Evolutionary conservation across 2,797 vertebrate genomes (phyloP).

Genomic region (Pitangus sulphuratus): DNA sequence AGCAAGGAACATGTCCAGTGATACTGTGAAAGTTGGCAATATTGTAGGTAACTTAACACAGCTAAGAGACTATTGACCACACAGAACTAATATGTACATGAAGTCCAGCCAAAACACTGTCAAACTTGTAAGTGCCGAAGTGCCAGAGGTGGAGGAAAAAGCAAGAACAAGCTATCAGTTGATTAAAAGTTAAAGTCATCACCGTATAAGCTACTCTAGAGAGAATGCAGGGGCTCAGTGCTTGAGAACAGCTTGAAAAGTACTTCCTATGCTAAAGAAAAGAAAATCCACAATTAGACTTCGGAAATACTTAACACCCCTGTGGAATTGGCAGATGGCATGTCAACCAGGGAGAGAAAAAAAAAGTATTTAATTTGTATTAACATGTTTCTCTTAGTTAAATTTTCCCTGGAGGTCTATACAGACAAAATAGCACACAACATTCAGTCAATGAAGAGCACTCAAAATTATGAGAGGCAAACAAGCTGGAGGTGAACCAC

Average conservation of each 20-base stretch:
- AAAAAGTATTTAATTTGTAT: not conserved
- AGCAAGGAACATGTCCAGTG: not conserved
- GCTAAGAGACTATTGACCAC: not conserved
- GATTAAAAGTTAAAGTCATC: not conserved
- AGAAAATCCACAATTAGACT: not conserved
- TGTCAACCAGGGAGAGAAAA: not conserved
- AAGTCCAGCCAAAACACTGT: not conserved
- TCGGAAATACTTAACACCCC: not conserved
- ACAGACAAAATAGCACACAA: conserved; percentile 13
- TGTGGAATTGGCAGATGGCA: not conserved
- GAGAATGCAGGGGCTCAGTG: not conserved
- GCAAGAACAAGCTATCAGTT: not conserved
- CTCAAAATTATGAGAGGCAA: conserved; percentile 48
- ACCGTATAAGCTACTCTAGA: not conserved
- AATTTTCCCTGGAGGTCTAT: conserved; percentile 42
- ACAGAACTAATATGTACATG: not conserved
- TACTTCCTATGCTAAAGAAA: not conserved
- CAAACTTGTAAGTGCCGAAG: not conserved
- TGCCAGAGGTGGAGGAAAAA: not conserved
- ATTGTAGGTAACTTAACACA: not conserved
- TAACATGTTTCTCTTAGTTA: conserved; percentile 9
- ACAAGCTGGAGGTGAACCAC: conserved; percentile 36
- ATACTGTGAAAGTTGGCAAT: not conserved
- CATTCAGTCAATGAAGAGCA: conserved; percentile 44
- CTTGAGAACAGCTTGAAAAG: not conserved